Base-by-base conservation (phyloP, 2,888 invertebrate genomes). In the Dendrolimus pini region DNA sequence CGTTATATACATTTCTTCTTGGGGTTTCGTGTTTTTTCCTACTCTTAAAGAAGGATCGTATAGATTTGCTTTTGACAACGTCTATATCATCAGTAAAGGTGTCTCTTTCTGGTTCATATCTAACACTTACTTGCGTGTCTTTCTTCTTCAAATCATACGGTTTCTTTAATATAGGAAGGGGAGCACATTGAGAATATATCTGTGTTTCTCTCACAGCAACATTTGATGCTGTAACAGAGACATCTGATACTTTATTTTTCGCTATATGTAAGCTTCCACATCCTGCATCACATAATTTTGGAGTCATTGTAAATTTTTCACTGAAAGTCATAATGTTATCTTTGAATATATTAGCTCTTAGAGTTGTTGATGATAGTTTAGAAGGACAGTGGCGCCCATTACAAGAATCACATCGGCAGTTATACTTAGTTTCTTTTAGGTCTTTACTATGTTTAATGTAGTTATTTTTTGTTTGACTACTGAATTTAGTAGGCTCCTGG, bases 281-380 rank as follows among this genome's bases (percentile, higher is more conserved):
- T 13, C 69, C 66, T 0, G 72, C 74, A 57, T 84, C 80, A 9
- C 65, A 70, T n/a, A 78, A n/a, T 30, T 61, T 72, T 0, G 67
- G 66, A 9, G 88, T 88, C 83, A 83, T 86, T 0, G 87, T 86
- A 42, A 58, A 64, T 13, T 64, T 74, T 58, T 87, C 82, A 30
- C 63, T 61, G 61, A 82, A 86, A 0, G 65, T 78, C 72, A 75
- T 76, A 41, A 85, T 81, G 57, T 82, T 83, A 41, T 77, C 71
- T 63, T 67, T 77, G 41, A 75, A 72, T 9, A 9, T 55, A 8
- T 42, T 41, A 1, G 59, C 54, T n/a, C 63, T 69, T 7, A 58
- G 1, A 7, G 52, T 61, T 41, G 55, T 60, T 7, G 53, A 13
- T 3, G 61, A 58, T 0, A 63, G 60, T 60, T 60, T 65, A 0